A percentile compares a stretch with the other conserved stretches of the same genome.
Evolutionary conservation across 2,113 vertebrate species (phyloP).

Genomic region (Phrynosoma platyrhinos): DNA sequence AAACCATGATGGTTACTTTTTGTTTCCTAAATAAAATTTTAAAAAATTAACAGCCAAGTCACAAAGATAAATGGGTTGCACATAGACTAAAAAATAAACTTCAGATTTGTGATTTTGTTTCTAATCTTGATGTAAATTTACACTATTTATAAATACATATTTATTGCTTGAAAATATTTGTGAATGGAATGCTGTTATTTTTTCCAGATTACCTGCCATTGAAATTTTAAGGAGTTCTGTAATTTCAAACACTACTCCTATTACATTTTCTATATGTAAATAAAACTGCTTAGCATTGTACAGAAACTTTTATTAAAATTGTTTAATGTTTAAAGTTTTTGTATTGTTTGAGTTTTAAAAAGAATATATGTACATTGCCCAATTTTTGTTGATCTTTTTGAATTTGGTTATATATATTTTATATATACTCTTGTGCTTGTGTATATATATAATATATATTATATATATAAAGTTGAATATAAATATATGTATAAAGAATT

Average conservation of each 20-base stretch:
- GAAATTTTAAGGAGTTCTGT: slow-evolving; percentile 98
- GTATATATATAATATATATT: slow-evolving; percentile 62
- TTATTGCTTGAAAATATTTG: slow-evolving; percentile 99
- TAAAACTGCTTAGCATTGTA: slow-evolving; percentile 97
- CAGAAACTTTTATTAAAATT: slow-evolving; percentile 93
- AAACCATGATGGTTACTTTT: slow-evolving; percentile 85
- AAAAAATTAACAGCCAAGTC: slow-evolving; percentile 92
- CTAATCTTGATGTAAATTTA: slow-evolving; percentile 99
- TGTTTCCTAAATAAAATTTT: slow-evolving; percentile 87
- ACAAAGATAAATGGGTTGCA: slow-evolving; percentile 97
- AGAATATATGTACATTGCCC: slow-evolving; percentile 85
- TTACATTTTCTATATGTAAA: slow-evolving; percentile 98
- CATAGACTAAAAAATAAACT: slow-evolving; percentile 96
- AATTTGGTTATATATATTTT: slow-evolving; percentile 88
- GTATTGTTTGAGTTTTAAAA: slow-evolving; percentile 90
- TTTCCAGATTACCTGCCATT: slow-evolving; percentile 99
- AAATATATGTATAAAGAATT: slow-evolving; percentile 86
- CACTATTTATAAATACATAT: slow-evolving; percentile 99
- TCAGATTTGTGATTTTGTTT: slow-evolving; percentile 99
- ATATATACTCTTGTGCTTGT: slow-evolving; percentile 82
- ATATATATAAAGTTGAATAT: slow-evolving; percentile 83
- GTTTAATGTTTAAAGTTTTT: slow-evolving; percentile 97
- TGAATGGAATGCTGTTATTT: slow-evolving; percentile 99
- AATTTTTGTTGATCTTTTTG: slow-evolving; percentile 84
- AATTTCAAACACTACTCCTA: slow-evolving; percentile 94